Evolutionary conservation across 2,113 vertebrate genomes (phyloP), one percentile per base, ranked within the genome.

Genomic region (Myotis davidii): DNA sequence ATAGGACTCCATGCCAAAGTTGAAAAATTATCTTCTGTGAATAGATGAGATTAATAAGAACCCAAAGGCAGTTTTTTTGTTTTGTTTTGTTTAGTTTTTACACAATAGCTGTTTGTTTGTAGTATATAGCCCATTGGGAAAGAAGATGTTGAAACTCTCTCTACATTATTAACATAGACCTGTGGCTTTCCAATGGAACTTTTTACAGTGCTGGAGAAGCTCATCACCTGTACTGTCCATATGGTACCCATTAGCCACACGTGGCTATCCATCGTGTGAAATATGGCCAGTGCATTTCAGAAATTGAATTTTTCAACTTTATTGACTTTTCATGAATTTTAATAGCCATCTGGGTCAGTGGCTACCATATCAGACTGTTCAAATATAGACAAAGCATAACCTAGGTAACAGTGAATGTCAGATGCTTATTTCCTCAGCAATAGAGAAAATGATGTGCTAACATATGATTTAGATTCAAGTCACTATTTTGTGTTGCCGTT

Each of bases 31-130:
- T 59, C 16, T 8, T 77, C 81, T 48, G 10, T 81, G 50, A 83
- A 88, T 48, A 91, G 34, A 79, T 25, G 14, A n/a, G 59, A 76
- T 77, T 88, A 83, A 69, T 59, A 92, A 83, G 32, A 91, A 50
- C 9, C 14, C 67, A 59, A 76, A 50, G 50, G 50, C 27, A 42
- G 45, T n/a, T 45, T 91, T 65, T 85, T 50, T 56, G 54, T 20
- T 50, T 50, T 59, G 56, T 25, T 61, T 61, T 59, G 23, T 59
- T 59, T 59, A 25, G 23, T 59, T 78, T 61, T 76, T 59, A 88
- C 20, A 50, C 13, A 76, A 29, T 45, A 69, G 84, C 39, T 76
- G 12, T 87, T 56, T 45, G n/a, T 42, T 56, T 45, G n/a, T 52
- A 83, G 25, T 12, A 6, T 50, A 27, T 23, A 39, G 14, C 5